phyloP scores from a whole-genome alignment of 2,797 vertebrate genomes.

The Phalanger gymnotis region DNA sequence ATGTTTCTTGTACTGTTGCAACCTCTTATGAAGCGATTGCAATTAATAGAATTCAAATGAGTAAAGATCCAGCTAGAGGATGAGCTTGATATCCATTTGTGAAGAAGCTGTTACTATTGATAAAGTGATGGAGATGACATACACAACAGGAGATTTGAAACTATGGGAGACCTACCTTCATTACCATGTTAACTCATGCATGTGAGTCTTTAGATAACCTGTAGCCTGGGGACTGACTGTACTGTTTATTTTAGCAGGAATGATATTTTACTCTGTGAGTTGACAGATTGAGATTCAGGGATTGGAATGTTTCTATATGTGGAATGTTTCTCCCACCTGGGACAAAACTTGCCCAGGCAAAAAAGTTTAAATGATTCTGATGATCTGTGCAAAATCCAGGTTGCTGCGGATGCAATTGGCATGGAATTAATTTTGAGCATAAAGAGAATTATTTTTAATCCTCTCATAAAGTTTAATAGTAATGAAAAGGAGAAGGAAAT shows the following conservation, averaged over 20 bases:
- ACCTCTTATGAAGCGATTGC: slow-evolving; percentile 97
- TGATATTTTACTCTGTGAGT: slow-evolving; percentile 96
- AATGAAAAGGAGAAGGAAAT: slow-evolving; percentile 98
- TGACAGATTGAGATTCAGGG: slow-evolving; percentile 95
- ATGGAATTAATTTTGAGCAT: slow-evolving; percentile 99
- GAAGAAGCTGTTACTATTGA: slow-evolving; percentile 95
- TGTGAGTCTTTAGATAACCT: slow-evolving; percentile 94
- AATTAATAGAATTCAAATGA: slow-evolving; percentile 99
- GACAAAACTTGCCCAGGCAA: slow-evolving; percentile 96
- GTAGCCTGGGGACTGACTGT: slow-evolving; percentile 91
- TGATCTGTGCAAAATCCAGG: slow-evolving; percentile 96
- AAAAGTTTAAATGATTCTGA: slow-evolving; percentile 97
- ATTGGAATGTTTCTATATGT: slow-evolving; percentile 96
- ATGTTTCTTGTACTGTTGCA: slow-evolving; percentile 95
- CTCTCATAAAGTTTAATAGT: slow-evolving; percentile 92
- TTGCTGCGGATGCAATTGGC: slow-evolving; percentile 98
- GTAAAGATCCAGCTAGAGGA: slow-evolving; percentile 94
- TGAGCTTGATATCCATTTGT: slow-evolving; percentile 99
- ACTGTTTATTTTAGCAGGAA: slow-evolving; percentile 98
- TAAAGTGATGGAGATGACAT: slow-evolving; percentile 95
- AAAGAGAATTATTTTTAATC: slow-evolving; percentile 97
- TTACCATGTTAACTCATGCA: slow-evolving; percentile 90
- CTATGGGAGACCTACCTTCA: slow-evolving; percentile 94
- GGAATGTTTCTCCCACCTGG: slow-evolving; percentile 95
- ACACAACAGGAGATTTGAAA: slow-evolving; percentile 94